These are phyloP conservation scores for Leucophenga montana DNA, from an alignment of 2,888 invertebrate genomes.

Conservation along the genomic window DNA sequence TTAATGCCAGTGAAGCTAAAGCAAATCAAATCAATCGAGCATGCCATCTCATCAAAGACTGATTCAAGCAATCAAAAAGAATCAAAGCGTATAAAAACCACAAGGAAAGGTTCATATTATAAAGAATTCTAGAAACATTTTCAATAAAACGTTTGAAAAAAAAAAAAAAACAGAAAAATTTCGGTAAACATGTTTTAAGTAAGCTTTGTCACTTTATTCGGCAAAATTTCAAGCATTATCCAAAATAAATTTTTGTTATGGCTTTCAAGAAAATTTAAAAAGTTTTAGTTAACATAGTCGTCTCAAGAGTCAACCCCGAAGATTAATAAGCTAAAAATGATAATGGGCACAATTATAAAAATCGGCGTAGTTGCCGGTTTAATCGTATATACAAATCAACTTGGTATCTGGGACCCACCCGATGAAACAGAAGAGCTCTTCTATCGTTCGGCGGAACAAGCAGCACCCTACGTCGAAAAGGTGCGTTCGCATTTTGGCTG, in stretches of 20 bases:
- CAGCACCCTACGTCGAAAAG: slow-evolving; percentile 41
- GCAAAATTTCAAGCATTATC: too few species aligned
- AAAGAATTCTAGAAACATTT: not conserved
- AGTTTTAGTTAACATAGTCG: not conserved
- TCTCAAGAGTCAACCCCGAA: not conserved
- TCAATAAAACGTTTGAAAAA: not conserved
- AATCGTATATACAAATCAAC: slow-evolving; percentile 43
- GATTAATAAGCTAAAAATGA: slow-evolving; percentile 36
- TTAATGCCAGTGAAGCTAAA: not conserved
- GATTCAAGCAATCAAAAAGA: not conserved
- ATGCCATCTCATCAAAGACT: not conserved
- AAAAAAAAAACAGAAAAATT: too few species aligned
- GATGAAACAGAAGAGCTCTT: slow-evolving; percentile 44
- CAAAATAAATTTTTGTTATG: too few species aligned
- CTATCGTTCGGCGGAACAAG: slow-evolving; percentile 13
- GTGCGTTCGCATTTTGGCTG: slow-evolving; percentile 45
- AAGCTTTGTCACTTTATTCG: not conserved
- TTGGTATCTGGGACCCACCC: slow-evolving; percentile 47
- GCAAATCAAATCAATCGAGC: not conserved
- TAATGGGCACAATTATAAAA: slow-evolving; percentile 41
- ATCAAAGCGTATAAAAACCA: too few species aligned
- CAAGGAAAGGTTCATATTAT: too few species aligned
- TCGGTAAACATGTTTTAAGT: not conserved
- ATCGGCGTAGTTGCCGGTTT: slow-evolving; percentile 50
- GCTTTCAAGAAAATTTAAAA: not conserved